Evolutionary conservation across 2,888 invertebrate species (phyloP).

Genomic region (Margaritifera margaritifera): DNA sequence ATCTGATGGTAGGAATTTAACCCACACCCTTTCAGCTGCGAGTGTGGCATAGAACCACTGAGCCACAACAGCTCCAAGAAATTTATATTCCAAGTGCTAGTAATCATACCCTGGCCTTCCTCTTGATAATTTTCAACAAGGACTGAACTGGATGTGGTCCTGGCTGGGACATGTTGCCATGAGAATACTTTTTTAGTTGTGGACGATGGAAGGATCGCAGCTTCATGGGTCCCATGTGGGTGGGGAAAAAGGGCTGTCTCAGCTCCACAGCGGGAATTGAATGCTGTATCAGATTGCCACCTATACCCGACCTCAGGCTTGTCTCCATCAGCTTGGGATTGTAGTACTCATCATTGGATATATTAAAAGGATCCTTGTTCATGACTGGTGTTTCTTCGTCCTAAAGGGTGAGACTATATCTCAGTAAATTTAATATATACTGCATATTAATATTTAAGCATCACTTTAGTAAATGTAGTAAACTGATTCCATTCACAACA

Average conservation of each 20-base stretch:
- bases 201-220: slow-evolving; percentile 95
- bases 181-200: slow-evolving; percentile 87
- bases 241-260: slow-evolving; percentile 94
- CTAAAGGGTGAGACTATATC: too few relatives aligned
- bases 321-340: slow-evolving; percentile 78
- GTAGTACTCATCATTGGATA: slow-evolving; percentile 98
- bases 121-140: slow-evolving; percentile 90
- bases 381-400: slow-evolving; percentile 11
- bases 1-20: too few relatives aligned
- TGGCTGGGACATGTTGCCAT: slow-evolving; percentile 82
- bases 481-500: too few relatives aligned
- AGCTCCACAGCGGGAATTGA: slow-evolving; percentile 98
- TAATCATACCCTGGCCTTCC: slow-evolving; percentile 79
- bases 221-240: slow-evolving; percentile 88
- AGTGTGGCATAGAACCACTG: too few relatives aligned
- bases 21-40: too few relatives aligned
- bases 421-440: too few relatives aligned
- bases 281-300: slow-evolving; percentile 90
- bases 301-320: slow-evolving; percentile 76
- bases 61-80: not conserved
- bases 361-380: slow-evolving; percentile 94
- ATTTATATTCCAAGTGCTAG: not conserved
- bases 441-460: too few relatives aligned
- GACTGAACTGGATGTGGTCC: slow-evolving; percentile 89
- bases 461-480: too few relatives aligned